phyloP scores from a whole-genome alignment of 1,140 invertebrate species.

The Hesperophylax magnus region DNA sequence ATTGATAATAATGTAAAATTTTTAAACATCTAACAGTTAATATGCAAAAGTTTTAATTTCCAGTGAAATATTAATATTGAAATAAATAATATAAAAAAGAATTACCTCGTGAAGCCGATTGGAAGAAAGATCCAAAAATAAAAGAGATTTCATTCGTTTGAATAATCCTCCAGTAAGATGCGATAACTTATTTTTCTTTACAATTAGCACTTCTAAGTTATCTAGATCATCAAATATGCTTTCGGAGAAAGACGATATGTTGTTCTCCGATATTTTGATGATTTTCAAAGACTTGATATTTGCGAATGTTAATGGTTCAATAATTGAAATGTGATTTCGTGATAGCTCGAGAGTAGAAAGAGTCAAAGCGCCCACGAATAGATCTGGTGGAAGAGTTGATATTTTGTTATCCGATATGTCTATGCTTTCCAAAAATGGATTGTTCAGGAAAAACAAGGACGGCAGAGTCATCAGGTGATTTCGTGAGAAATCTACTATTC shows the following conservation, averaged over 20 bases:
- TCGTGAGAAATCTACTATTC: conserved; percentile 81
- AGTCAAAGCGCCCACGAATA: conserved; percentile 70
- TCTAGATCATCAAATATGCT: conserved; percentile 71
- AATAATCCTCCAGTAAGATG: conserved; percentile 63
- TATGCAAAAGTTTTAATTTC: too few species aligned
- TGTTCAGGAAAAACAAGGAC: conserved; percentile 74
- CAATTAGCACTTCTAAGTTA: conserved; percentile 71
- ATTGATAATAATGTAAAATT: too few species aligned
- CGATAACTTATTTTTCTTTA: conserved; percentile 73
- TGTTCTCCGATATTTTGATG: conserved; percentile 75
- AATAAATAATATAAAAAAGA: background rate
- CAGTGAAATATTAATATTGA: too few species aligned
- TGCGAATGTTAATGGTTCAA: conserved; percentile 72
- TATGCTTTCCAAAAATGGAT: conserved; percentile 75
- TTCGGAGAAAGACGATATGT: conserved; percentile 72
- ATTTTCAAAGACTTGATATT: conserved; percentile 72
- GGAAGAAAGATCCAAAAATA: conserved; percentile 64
- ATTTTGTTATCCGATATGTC: conserved; percentile 82
- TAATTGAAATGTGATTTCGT: conserved; percentile 71
- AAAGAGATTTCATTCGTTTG: conserved; percentile 62
- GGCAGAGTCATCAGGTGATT: conserved; percentile 78
- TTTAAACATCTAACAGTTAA: too few species aligned
- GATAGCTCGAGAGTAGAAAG: conserved; percentile 74
- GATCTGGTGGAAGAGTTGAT: conserved; percentile 70
- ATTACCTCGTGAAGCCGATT: conserved; percentile 51